A percentile compares a stretch with the other conserved stretches of the same genome.
phyloP scores from a whole-genome alignment of 2,797 vertebrate species.

The Triplophysa bombifrons region DNA sequence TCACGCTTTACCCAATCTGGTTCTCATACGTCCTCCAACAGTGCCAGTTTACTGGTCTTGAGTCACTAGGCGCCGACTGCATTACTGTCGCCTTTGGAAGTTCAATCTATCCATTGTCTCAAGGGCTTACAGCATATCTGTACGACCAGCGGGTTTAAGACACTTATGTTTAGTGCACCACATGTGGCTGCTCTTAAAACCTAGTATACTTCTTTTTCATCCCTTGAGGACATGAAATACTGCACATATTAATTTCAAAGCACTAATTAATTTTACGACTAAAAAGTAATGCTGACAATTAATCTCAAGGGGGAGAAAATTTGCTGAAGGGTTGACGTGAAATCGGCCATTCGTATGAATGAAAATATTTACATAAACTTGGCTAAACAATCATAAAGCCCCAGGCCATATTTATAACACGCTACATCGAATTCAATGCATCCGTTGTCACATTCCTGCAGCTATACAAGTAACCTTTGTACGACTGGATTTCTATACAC shows the following conservation, averaged over 20 bases:
- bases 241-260: constrained; percentile 5
- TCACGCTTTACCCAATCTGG: constrained; percentile 54
- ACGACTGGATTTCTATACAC: constrained; percentile 57
- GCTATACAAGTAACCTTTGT: constrained; percentile 68
- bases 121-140: constrained; percentile 53
- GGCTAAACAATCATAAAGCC: constrained; percentile 39
- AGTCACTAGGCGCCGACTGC: constrained; percentile 50
- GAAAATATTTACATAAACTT: constrained; percentile 51
- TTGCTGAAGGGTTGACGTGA: not conserved
- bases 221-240: not conserved
- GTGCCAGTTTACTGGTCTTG: constrained; percentile 38
- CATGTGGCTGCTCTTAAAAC: constrained; percentile 44
- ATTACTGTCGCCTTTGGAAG: constrained; percentile 45
- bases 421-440: constrained; percentile 61
- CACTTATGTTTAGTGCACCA: constrained; percentile 44
- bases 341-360: constrained; percentile 12
- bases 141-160: constrained; percentile 54
- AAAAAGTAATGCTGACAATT: not conserved
- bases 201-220: constrained; percentile 6
- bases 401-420: constrained; percentile 56
- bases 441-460: constrained; percentile 62
- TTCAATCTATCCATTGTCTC: constrained; percentile 59
- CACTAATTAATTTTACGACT: not conserved
- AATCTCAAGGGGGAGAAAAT: not conserved
- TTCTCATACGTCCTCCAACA: constrained; percentile 38